phyloP scores from a whole-genome alignment of 2,113 vertebrate genomes.

The Acanthisitta chloris region DNA sequence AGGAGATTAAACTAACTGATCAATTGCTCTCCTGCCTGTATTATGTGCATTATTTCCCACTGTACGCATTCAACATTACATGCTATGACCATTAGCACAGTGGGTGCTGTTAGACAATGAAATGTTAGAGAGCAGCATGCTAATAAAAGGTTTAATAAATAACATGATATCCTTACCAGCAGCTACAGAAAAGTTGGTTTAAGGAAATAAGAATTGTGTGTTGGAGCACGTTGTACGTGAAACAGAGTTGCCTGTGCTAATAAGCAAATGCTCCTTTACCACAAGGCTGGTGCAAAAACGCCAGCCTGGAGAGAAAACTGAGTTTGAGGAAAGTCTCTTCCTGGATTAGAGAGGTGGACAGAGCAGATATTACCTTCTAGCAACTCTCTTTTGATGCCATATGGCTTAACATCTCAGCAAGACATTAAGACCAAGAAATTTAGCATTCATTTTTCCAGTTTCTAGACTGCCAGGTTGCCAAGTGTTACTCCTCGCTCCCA shows the following conservation, averaged over 20 bases:
- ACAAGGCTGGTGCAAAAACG: neutral
- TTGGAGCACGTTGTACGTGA: neutral
- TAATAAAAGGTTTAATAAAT: conserved; percentile 26
- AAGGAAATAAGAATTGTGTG: neutral
- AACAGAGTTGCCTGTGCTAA: neutral
- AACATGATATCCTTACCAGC: neutral
- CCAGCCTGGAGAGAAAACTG: neutral
- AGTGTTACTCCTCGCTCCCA: neutral
- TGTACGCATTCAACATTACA: neutral
- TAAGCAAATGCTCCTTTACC: neutral
- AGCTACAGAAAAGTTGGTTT: neutral
- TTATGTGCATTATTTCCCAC: neutral
- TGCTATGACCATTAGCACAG: neutral
- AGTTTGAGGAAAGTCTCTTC: neutral
- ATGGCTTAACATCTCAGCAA: neutral
- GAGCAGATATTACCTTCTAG: neutral
- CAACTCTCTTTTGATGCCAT: neutral
- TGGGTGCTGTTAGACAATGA: conserved; percentile 3
- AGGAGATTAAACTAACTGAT: conserved; percentile 1
- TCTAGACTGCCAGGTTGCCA: neutral
- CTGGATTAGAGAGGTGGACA: neutral
- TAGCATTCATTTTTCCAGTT: neutral
- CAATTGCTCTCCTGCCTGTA: conserved; percentile 4
- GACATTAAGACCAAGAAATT: neutral
- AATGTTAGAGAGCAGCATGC: neutral